Base-by-base conservation (phyloP, 2,888 invertebrate genomes). In the Muschampia plurimacula region DNA sequence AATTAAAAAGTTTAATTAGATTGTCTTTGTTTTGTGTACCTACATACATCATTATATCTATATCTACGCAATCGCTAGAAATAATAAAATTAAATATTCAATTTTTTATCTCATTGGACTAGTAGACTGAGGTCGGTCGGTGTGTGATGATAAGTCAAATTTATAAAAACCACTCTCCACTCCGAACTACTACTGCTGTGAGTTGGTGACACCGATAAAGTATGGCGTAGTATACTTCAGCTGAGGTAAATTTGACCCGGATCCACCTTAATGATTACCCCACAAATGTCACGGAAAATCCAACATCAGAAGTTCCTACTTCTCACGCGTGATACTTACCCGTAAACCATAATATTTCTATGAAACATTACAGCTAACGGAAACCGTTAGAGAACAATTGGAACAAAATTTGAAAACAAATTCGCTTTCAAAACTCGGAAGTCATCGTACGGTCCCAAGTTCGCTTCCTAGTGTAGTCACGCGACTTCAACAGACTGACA, bases 381-480 rank as follows among this genome's bases (percentile, higher is more conserved):
- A 62, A 59, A 44, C 32, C 28, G 32, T 57, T 65, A 59, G 36
- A 39, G 67, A 44, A 62, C 62, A 67, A 67, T 62, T 63, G 49
- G 52, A 52, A 41, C 62, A 28, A 67, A 72, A 72, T 72, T 72
- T 60, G 52, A 15, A 55, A 55, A 66, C 66, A 59, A 74, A 72
- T 74, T 72, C 73, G 67, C 73, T 74, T 71, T 69, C 63, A 73
- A 73, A 60, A 69, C 64, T 77, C 74, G 77, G 77, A 78, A 78
- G 77, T 70, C 36, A 62, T 65, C 72, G 66, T 36, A 49, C 67
- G 68, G 69, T 73, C 74, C 64, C 72, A 70, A 15, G 59, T 57
- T 74, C 78, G 60, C 63, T 79, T 79, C 79, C 77, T 73, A 32
- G 46, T 70, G 10, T 39, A 69, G 73, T 76, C 79, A 80, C 80